Evolutionary conservation across 2,113 vertebrate genomes (phyloP), one percentile per base, ranked within the genome.

Genomic region (Ploceus nigricollis): DNA sequence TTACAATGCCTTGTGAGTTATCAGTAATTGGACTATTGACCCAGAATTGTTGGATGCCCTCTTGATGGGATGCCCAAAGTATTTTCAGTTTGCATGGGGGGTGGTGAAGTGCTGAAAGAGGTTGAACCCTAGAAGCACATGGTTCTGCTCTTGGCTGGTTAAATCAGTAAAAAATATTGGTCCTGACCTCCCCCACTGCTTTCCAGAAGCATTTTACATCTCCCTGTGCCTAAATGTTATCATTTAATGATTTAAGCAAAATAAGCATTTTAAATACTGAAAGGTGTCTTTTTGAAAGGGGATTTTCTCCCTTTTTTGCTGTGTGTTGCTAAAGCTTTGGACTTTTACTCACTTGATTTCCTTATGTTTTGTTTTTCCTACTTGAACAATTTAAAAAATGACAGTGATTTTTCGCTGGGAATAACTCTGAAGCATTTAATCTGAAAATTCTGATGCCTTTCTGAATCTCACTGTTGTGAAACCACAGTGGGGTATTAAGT

Each of bases 381-480:
- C 37, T 44, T 28, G 48, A 87, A 45, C 8, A 80, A 35, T 65
- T 76, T 16, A 1, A 39, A 45, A 90, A 86, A 72, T 25, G 2
- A 7, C 9, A 23, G 11, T 2, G 2, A 20, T 53, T 88, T 90
- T 76, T 45, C 11, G 0, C 45, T 72, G 39, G 7, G 14, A 73
- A 44, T 57, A 80, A 54, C 27, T 64, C 47, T 65, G 54, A 77
- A 77, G 13, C 8, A 23, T 81, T 71, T 39, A 40, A 30, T 48
- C 11, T 42, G 28, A 80, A 70, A 63, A 70, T 63, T 66, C 45
- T 81, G 45, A 8, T 44, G n/a, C 21, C n/a, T 25, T 28, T 40
- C 63, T 1, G 1, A 33, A 68, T 44, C 21, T 57, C 31, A 40
- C 28, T 2, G 0, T 42, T 54, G 28, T 2, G 1, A 53, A 30